These are phyloP conservation scores for Zootoca vivipara DNA, from an alignment of 2,113 vertebrate genomes.

Conservation along the genomic window DNA sequence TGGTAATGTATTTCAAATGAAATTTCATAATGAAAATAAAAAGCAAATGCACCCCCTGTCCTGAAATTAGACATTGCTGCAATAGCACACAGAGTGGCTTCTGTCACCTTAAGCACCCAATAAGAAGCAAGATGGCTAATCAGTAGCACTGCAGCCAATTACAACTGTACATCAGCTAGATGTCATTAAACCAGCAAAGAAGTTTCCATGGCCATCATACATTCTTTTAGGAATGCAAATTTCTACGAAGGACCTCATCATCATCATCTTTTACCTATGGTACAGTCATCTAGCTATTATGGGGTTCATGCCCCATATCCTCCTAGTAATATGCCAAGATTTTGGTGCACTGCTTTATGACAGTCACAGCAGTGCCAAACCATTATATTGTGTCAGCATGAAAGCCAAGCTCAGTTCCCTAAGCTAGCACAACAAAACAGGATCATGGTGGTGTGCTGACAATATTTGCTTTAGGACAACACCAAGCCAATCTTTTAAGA, in stretches of 20 bases:
- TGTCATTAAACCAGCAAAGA: background rate
- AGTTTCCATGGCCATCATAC: background rate
- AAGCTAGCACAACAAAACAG: background rate
- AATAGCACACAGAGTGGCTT: background rate
- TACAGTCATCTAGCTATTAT: background rate
- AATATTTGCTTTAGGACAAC: background rate
- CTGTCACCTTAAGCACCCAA: background rate
- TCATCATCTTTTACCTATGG: background rate
- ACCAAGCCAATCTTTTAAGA: background rate
- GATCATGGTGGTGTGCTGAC: no score
- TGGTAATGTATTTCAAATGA: slow-evolving; percentile 27
- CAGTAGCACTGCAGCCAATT: background rate
- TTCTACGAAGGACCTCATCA: no score
- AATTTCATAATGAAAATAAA: background rate
- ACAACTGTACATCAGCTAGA: background rate
- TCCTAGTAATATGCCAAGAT: background rate
- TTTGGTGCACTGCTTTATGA: background rate
- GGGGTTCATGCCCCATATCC: background rate
- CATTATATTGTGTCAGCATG: background rate
- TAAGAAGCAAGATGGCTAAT: background rate
- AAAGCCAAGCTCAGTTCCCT: background rate
- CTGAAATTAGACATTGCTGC: background rate
- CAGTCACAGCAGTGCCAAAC: background rate
- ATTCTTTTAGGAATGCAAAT: background rate
- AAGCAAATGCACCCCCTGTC: background rate